A percentile compares a stretch with the other conserved stretches of the same genome.
phyloP scores from a whole-genome alignment of 2,113 vertebrate genomes.

The Jacana jacana region DNA sequence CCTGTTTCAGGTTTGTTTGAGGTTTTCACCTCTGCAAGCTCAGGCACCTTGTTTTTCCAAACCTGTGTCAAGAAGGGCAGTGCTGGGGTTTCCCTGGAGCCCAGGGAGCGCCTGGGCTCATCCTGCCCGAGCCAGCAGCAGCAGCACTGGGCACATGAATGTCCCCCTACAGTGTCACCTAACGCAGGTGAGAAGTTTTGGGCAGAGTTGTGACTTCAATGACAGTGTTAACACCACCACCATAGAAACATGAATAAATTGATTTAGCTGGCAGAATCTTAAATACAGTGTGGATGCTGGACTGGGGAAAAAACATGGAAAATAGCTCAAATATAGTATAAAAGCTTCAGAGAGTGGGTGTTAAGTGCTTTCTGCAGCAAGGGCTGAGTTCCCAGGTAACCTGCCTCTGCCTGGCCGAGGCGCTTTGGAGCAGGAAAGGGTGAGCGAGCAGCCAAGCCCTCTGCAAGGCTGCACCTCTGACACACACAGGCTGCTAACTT shows the following conservation, averaged over 20 bases:
- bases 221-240: background rate
- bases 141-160: background rate
- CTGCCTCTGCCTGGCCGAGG: background rate
- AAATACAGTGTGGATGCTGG: background rate
- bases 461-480: background rate
- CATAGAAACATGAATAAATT: background rate
- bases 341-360: background rate
- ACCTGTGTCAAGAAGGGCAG: background rate
- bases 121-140: background rate
- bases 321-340: background rate
- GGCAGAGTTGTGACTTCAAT: background rate
- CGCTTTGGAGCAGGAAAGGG: accelerated
- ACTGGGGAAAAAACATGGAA: background rate
- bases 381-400: accelerated
- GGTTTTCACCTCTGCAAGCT: background rate
- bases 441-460: background rate
- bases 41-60: background rate
- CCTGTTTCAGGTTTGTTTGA: background rate
- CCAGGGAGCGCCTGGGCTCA: background rate
- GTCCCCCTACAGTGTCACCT: background rate
- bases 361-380: background rate
- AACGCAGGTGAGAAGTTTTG: background rate
- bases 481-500: background rate
- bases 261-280: background rate
- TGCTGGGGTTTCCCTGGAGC: background rate